These are phyloP conservation scores for Artibeus jamaicensis DNA, from an alignment of 2,797 vertebrate species.

Conservation along the genomic window DNA sequence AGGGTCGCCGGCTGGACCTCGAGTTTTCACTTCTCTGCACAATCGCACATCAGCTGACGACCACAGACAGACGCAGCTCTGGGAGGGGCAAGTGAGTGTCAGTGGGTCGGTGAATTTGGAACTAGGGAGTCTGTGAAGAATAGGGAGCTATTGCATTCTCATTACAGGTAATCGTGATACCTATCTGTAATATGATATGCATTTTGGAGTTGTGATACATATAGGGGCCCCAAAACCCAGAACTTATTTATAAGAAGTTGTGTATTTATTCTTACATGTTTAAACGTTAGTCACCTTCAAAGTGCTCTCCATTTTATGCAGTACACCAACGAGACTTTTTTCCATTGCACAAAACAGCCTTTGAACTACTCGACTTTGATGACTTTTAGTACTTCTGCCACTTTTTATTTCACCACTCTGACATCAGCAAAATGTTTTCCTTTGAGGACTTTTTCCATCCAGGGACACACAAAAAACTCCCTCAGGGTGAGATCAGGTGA, in stretches of 20 bases:
- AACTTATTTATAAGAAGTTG: not conserved
- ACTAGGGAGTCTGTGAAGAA: accelerated
- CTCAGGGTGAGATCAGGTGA: not conserved
- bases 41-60: accelerated
- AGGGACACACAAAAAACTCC: not conserved
- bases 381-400: not conserved
- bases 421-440: not conserved
- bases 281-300: not conserved
- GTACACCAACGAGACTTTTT: not conserved
- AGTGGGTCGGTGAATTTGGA: accelerated
- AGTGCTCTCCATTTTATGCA: not conserved
- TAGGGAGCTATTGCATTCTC: accelerated
- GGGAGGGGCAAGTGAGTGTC: not conserved
- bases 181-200: not conserved
- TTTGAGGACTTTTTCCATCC: not conserved
- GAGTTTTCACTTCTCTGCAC: accelerated
- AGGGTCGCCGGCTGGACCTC: accelerated
- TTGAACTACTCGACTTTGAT: not conserved
- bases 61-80: not conserved
- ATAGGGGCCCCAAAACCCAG: too few relatives aligned
- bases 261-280: not conserved
- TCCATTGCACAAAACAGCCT: not conserved
- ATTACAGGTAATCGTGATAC: too few relatives aligned
- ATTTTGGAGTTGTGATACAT: not conserved
- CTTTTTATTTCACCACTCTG: not conserved